phyloP scores from a whole-genome alignment of 2,797 vertebrate species.

The Holocentrus rufus region DNA sequence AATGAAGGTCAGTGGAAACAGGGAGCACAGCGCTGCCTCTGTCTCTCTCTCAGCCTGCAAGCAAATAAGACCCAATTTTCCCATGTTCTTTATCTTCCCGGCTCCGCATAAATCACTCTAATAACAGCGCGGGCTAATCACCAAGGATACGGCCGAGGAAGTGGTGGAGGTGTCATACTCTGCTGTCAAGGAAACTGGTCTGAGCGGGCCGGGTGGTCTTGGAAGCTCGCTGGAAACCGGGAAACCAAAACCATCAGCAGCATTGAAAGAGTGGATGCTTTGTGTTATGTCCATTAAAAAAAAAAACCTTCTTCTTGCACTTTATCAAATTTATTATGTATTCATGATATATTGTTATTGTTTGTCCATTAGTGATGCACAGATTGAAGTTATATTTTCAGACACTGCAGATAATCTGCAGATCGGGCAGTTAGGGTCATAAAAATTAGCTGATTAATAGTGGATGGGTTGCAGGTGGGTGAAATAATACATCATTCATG shows the following conservation, averaged over 20 bases:
- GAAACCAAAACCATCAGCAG: slow-evolving; percentile 42
- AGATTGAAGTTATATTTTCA: too few relatives aligned
- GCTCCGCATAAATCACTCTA: slow-evolving; percentile 58
- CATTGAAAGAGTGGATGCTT: not conserved
- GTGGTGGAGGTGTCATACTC: slow-evolving; percentile 63
- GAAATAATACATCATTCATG: too few relatives aligned
- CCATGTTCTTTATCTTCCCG: slow-evolving; percentile 28
- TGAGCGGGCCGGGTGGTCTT: slow-evolving; percentile 52
- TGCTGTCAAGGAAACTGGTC: slow-evolving; percentile 77
- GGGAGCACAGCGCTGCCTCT: slow-evolving; percentile 32
- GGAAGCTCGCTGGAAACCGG: slow-evolving; percentile 40
- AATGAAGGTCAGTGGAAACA: slow-evolving; percentile 51
- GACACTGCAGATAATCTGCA: too few relatives aligned
- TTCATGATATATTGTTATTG: too few relatives aligned
- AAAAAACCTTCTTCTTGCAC: slow-evolving; percentile 11
- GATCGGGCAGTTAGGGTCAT: too few relatives aligned
- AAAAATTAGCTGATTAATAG: too few relatives aligned
- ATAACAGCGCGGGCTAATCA: slow-evolving; percentile 59
- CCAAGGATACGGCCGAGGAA: slow-evolving; percentile 64
- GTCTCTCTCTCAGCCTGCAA: slow-evolving; percentile 31
- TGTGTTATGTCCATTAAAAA: not conserved
- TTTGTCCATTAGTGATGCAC: too few relatives aligned
- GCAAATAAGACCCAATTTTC: slow-evolving; percentile 33
- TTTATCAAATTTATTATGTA: not conserved
- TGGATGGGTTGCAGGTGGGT: too few relatives aligned